Evolutionary conservation across 2,113 vertebrate genomes (phyloP), one percentile per base, ranked within the genome.

Genomic region (Camelus bactrianus): DNA sequence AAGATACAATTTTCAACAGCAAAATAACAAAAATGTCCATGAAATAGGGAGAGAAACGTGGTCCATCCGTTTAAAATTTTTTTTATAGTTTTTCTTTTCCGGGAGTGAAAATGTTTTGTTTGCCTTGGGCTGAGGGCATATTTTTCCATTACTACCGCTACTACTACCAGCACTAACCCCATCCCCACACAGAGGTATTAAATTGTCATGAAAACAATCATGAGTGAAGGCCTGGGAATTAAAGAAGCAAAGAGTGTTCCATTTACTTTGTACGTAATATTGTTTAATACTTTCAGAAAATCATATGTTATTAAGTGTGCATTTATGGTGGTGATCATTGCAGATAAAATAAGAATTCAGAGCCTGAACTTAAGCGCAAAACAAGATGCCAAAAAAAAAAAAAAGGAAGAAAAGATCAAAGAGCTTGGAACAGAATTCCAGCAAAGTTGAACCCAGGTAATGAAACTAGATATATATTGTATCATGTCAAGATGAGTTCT

Each of bases 321-420:
- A 95, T 94, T 85, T 97, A 35, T 94, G 3, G 75, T 98, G 85
- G 5, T 95, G 9, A 97, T 98, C 16, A 0, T 98, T 98, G 16
- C 99, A 99, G 99, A 80, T 99, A 98, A 99, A 99, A 98, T 99
- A 99, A 98, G 99, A 99, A 98, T 99, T 99, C 98, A 99, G 99
- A 73, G 99, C 99, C 26, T 98, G 99, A 19, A 99, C 99, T 96
- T 99, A 99, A 97, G 99, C 98, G 22, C 99, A 99, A 97, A 98
- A 98, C 0, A 99, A 99, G 77, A 98, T 99, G 95, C 99, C 99
- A 42, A 42, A 42, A 42, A 42, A 42, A 42, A 42, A 97, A 99
- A 99, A 98, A 98, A 98, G 97, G 99, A 99, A 97, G 99, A 99
- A 97, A 99, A 98, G 98, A 99, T 99, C 98, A 99, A 99, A 98